phyloP scores from a whole-genome alignment of 2,113 vertebrate species.

The Chloropsis cyanopogon region DNA sequence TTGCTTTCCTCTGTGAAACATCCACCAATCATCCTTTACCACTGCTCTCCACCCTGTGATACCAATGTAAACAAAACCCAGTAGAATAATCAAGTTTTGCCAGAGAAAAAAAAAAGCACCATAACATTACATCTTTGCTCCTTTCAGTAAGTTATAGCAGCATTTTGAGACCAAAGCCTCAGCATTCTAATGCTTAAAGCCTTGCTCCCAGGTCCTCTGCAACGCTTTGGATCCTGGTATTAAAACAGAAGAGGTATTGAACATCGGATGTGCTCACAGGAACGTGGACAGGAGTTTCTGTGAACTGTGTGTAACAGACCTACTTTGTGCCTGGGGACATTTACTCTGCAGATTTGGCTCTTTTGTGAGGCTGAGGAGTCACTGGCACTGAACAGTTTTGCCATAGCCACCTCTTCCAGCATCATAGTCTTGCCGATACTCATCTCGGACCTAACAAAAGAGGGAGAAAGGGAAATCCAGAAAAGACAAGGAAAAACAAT shows the following conservation, averaged over 20 bases:
- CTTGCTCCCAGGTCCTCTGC: not conserved
- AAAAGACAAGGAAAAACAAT: not conserved
- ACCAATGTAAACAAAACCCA: conserved; percentile 22
- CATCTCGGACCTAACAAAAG: conserved; percentile 74
- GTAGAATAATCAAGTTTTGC: conserved; percentile 6
- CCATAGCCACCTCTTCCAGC: conserved; percentile 86
- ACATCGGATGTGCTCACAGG: not conserved
- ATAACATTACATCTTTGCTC: not conserved
- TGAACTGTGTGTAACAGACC: not conserved
- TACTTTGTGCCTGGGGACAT: not conserved
- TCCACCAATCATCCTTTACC: not conserved
- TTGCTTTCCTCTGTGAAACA: not conserved
- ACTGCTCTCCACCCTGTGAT: not conserved
- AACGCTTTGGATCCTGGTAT: not conserved
- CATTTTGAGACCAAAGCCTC: not conserved
- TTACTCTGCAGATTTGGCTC: not conserved
- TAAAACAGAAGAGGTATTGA: not conserved
- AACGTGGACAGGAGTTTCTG: not conserved
- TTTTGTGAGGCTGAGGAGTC: not conserved
- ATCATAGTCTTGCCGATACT: conserved; percentile 82
- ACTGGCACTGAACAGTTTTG: conserved; percentile 75
- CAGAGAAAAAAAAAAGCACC: conserved; percentile 11
- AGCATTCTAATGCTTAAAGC: not conserved
- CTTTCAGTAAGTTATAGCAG: conserved; percentile 8
- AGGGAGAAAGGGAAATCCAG: not conserved